Evolutionary conservation across 1,140 invertebrate genomes (phyloP), one percentile per base, ranked within the genome.

Genomic region (Trichonephila clavata): DNA sequence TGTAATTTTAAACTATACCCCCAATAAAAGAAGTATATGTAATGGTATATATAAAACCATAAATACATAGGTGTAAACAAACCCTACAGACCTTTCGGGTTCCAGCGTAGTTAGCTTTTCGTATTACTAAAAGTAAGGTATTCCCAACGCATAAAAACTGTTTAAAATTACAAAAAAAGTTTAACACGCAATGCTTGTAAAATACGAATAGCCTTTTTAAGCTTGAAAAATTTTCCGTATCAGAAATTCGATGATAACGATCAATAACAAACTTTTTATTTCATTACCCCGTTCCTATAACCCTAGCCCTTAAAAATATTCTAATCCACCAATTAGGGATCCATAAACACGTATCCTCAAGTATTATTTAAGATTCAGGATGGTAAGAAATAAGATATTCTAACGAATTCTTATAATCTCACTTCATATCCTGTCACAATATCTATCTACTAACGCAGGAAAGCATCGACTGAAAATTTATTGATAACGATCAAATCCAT

Each of bases 401-500:
- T 57, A 89, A 89, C 39, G 65, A 68, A 71, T 77, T 81, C 68
- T 68, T 6, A 10, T 65, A 32, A 88, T 88, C 63, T 60, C 87
- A 57, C 32, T 43, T 60, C 87, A 32, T 65, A 32, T 87, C 27
- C 27, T n/a, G 14, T 21, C n/a, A 50, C 24, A 89, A 61, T 71
- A n/a, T 71, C 59, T 71, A n/a, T 71, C 59, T n/a, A 2, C 86
- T 61, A 63, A 63, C 68, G 39, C 2, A 21, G 16, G 50, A 39
- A 39, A 80, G 57, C 57, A 27, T 43, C 24, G 63, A 32, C 68
- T 81, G 13, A 90, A 90, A 90, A 90, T 81, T 90, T 71, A 90
- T 90, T 60, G 89, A 90, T 90, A 90, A 90, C 71, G 89, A 90
- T 90, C 89, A 90, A 81, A 24, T 60, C 77, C 89, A 90, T 90